These are phyloP conservation scores for Cryptocephalus moraei DNA, from an alignment of 2,888 invertebrate species.

Conservation along the genomic window DNA sequence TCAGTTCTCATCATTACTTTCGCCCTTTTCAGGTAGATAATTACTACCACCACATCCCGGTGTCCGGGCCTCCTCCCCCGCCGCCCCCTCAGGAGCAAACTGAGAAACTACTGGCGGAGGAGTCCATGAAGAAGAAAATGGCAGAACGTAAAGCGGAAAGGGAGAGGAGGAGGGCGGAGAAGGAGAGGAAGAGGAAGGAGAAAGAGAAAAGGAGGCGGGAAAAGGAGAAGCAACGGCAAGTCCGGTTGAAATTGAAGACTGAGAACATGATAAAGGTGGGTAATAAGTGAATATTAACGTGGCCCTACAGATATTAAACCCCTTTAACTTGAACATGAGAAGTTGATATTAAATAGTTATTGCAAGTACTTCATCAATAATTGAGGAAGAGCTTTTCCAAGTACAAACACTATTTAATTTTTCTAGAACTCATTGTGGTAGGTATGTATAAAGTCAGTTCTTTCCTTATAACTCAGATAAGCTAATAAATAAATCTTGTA, in stretches of 20 bases:
- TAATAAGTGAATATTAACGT: not conserved
- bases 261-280: conserved; percentile 38
- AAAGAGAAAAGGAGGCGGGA: conserved; percentile 34
- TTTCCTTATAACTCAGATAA: too few relatives aligned
- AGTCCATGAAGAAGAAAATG: conserved; percentile 26
- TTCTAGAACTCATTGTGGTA: too few relatives aligned
- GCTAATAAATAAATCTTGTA: too few relatives aligned
- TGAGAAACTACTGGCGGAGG: conserved; percentile 24
- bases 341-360: too few relatives aligned
- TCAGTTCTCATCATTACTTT: too few relatives aligned
- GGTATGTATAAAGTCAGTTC: too few relatives aligned
- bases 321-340: too few relatives aligned
- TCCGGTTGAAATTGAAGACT: conserved; percentile 32
- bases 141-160: conserved; percentile 32
- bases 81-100: conserved; percentile 5
- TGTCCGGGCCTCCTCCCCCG: not conserved
- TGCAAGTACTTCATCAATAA: too few relatives aligned
- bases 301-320: too few relatives aligned
- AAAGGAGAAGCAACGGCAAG: conserved; percentile 31
- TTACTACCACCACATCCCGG: conserved; percentile 49
- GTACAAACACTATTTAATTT: too few relatives aligned
- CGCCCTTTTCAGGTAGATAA: conserved; percentile 42
- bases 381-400: too few relatives aligned
- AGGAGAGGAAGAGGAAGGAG: conserved; percentile 32
- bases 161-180: conserved; percentile 30